Conservation (phyloP, 1,140 invertebrate genomes). For the Trichoplusia ni region DNA sequence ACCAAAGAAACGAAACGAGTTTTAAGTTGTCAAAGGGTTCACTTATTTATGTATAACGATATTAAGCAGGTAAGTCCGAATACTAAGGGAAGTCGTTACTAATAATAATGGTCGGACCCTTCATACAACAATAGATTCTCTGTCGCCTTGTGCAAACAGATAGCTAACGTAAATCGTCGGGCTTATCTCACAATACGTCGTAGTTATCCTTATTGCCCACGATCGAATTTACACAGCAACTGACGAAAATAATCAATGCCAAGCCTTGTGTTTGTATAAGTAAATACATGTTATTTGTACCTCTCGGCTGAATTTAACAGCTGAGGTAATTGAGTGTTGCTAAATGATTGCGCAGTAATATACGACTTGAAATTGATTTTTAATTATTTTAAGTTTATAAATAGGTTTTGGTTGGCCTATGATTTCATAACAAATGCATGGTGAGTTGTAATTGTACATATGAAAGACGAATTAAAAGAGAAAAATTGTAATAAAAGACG, state of each 20-base stretch:
- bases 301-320: constrained; percentile 8
- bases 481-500: no score
- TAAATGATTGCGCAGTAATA: constrained; percentile 5
- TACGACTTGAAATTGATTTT: background rate
- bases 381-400: constrained; percentile 3
- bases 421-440: background rate
- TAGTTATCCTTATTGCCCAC: constrained; percentile 51
- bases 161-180: constrained; percentile 52
- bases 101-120: constrained; percentile 63
- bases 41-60: constrained; percentile 48
- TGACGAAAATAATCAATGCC: constrained; percentile 51
- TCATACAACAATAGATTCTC: constrained; percentile 62
- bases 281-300: constrained; percentile 28
- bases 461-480: no score
- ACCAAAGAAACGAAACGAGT: constrained; percentile 7
- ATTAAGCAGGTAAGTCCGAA: constrained; percentile 62
- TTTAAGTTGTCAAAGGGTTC: constrained; percentile 41
- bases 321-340: constrained; percentile 9
- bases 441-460: background rate
- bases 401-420: background rate
- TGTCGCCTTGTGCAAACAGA: constrained; percentile 76
- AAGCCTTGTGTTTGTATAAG: constrained; percentile 35
- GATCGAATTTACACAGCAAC: constrained; percentile 53
- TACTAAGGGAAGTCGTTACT: constrained; percentile 63
- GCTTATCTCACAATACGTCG: constrained; percentile 63